These are phyloP conservation scores for Xestia ashworthii DNA, from an alignment of 2,888 invertebrate species.

Conservation along the genomic window DNA sequence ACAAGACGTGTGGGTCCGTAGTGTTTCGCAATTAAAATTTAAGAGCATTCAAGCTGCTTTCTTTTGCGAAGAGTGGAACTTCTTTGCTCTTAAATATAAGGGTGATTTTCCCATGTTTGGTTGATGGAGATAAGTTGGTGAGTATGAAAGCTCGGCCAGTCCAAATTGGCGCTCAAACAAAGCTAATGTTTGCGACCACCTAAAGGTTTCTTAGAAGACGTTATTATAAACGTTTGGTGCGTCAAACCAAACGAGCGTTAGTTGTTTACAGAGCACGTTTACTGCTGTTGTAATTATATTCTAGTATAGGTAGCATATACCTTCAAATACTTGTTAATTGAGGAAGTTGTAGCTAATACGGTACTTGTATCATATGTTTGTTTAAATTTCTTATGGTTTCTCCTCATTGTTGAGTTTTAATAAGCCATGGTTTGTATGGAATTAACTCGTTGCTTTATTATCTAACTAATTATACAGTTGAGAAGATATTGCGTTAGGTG, in stretches of 20 bases:
- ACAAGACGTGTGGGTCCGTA: constrained; percentile 77
- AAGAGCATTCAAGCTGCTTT: constrained; percentile 68
- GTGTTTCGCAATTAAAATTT: constrained; percentile 86
- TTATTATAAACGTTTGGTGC: constrained; percentile 67
- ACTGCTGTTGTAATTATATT: constrained; percentile 73
- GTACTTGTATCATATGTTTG: constrained; percentile 68
- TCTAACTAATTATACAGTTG: constrained; percentile 54
- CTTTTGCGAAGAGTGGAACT: constrained; percentile 60
- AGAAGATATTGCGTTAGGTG: constrained; percentile 34
- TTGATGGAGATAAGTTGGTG: constrained; percentile 65
- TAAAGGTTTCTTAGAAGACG: constrained; percentile 83
- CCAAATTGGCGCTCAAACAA: constrained; percentile 87
- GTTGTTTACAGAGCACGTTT: constrained; percentile 75
- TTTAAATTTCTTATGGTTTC: constrained; percentile 63
- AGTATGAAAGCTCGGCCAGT: constrained; percentile 75
- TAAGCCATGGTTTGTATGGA: constrained; percentile 55
- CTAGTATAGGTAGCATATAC: constrained; percentile 63
- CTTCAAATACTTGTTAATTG: constrained; percentile 74
- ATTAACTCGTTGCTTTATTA: constrained; percentile 55
- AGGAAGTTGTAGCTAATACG: constrained; percentile 76
- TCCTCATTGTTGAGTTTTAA: constrained; percentile 61
- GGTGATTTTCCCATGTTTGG: constrained; percentile 62
- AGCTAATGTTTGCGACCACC: constrained; percentile 88
- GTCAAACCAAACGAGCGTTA: constrained; percentile 68
- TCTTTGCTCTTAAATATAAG: constrained; percentile 62